Conservation (phyloP, 1,140 invertebrate genomes). For the Trissolcus basalis region DNA sequence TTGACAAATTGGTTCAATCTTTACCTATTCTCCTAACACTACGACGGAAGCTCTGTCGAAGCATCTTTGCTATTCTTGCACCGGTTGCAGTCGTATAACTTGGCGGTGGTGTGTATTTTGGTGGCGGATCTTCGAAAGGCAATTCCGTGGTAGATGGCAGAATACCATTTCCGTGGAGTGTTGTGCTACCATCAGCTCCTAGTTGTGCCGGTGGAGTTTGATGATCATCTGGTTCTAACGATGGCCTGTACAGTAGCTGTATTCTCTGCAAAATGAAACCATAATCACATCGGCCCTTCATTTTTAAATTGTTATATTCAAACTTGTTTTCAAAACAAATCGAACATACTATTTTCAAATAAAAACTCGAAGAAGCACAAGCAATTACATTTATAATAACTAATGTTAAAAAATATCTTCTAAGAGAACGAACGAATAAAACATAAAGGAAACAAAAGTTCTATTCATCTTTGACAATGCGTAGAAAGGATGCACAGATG, state of each 20-base stretch:
- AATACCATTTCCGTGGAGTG: conserved; percentile 67
- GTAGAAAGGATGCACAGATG: no score
- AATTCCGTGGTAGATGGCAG: conserved; percentile 66
- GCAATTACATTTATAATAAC: no score
- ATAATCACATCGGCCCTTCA: no score
- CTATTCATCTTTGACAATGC: no score
- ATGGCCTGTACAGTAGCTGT: conserved; percentile 83
- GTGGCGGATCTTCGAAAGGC: conserved; percentile 86
- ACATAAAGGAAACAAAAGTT: no score
- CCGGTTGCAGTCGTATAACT: conserved; percentile 94
- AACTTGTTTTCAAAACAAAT: no score
- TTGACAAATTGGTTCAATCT: no score
- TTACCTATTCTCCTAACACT: conserved; percentile 84
- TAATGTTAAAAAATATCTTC: no score
- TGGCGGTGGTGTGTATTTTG: conserved; percentile 94
- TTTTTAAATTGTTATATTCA: no score
- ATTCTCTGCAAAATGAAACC: conserved; percentile 79
- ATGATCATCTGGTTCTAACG: conserved; percentile 74
- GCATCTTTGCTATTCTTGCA: conserved; percentile 85
- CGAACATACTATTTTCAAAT: no score
- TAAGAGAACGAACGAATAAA: no score
- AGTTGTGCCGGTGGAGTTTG: conserved; percentile 62
- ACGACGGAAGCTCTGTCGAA: conserved; percentile 86
- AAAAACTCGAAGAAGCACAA: no score
- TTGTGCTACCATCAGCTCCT: conserved; percentile 53